A percentile compares a stretch with the other conserved stretches of the same genome.
phyloP scores from a whole-genome alignment of 2,888 invertebrate genomes.

The Smittia aterrima region DNA sequence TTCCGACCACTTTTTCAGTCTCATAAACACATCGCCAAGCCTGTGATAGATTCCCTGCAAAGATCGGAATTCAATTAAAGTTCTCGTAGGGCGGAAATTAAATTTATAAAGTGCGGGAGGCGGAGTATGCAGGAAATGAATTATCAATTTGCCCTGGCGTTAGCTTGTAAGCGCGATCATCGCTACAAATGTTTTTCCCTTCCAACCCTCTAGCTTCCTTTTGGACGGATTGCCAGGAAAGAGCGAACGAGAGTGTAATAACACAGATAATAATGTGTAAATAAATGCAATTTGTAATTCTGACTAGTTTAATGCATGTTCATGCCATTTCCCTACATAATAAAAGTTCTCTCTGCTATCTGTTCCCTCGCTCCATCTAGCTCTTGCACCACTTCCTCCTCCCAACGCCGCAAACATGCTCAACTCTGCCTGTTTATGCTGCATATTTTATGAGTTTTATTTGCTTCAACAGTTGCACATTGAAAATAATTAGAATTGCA shows the following conservation, averaged over 20 bases:
- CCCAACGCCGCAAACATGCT: neutral
- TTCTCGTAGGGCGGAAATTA: neutral
- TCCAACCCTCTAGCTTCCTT: neutral
- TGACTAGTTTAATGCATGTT: constrained; percentile 40
- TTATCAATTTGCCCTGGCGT: constrained; percentile 23
- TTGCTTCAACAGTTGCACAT: constrained; percentile 33
- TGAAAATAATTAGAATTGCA: constrained; percentile 39
- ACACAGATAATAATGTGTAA: constrained; percentile 39
- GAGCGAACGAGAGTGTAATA: constrained; percentile 33
- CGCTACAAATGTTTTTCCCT: too few relatives aligned
- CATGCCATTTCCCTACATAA: constrained; percentile 29
- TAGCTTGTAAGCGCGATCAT: too few relatives aligned
- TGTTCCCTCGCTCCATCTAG: neutral
- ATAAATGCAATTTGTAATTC: constrained; percentile 38
- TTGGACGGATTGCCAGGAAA: neutral
- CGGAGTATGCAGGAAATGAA: constrained; percentile 23
- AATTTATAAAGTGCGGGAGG: constrained; percentile 1
- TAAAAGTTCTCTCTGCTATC: neutral
- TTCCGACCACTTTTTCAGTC: constrained; percentile 76
- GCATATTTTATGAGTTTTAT: constrained; percentile 28
- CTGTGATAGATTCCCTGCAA: constrained; percentile 82
- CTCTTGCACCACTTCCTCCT: neutral
- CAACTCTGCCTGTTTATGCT: neutral
- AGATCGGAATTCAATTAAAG: constrained; percentile 27
- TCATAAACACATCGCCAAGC: constrained; percentile 83